Evolutionary conservation across 2,797 vertebrate genomes (phyloP).

Genomic region (Scarus forsteni): DNA sequence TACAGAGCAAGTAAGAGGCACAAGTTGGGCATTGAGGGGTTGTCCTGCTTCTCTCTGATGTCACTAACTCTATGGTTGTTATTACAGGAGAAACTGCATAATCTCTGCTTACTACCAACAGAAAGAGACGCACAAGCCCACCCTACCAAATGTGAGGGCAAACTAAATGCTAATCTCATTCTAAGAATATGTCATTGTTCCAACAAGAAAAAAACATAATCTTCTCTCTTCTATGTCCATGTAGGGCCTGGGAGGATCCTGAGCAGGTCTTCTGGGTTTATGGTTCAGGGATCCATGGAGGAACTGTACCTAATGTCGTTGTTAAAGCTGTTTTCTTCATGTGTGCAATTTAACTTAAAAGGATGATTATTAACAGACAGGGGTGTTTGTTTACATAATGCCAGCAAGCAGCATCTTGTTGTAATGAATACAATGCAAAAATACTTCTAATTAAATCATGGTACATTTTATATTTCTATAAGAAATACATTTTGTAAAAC

Average conservation of each 20-base stretch:
- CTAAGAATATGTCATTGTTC: background rate
- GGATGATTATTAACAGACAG: constrained; percentile 43
- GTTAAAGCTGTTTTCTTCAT: constrained; percentile 54
- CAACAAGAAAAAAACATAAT: constrained; percentile 3
- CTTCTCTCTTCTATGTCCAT: constrained; percentile 33
- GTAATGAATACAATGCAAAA: constrained; percentile 68
- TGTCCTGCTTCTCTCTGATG: background rate
- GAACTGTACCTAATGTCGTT: constrained; percentile 58
- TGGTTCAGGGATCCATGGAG: constrained; percentile 31
- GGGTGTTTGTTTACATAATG: constrained; percentile 62
- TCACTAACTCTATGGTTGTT: constrained; percentile 12
- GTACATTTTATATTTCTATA: constrained; percentile 79
- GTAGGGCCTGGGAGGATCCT: constrained; percentile 69
- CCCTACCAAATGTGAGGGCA: constrained; percentile 70
- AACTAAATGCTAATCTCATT: background rate
- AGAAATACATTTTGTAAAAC: constrained; percentile 75
- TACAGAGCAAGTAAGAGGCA: constrained; percentile 86
- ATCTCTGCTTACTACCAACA: constrained; percentile 88
- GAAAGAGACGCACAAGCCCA: constrained; percentile 77
- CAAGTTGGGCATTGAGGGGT: background rate
- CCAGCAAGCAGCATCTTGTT: constrained; percentile 52
- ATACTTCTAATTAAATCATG: constrained; percentile 50
- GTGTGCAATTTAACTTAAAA: constrained; percentile 64
- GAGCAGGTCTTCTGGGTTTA: constrained; percentile 40
- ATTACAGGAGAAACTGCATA: constrained; percentile 86